phyloP scores from a whole-genome alignment of 1,140 invertebrate genomes.

The Scaptodrosophila lebanonensis region DNA sequence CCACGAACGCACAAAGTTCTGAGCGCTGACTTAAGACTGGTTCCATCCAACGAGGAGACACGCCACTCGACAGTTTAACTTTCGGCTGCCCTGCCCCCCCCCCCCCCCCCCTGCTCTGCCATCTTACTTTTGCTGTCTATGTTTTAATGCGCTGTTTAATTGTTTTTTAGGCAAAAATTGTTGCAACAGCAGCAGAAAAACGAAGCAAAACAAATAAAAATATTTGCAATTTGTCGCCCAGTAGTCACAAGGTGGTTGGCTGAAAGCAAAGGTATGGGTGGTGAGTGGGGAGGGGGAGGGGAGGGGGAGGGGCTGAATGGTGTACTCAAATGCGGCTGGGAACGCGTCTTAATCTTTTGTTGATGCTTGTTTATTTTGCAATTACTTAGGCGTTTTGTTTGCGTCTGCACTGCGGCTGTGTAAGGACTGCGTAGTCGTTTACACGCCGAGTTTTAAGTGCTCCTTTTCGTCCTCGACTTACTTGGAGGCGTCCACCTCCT shows the following conservation, averaged over 20 bases:
- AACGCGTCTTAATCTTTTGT: slow-evolving; percentile 73
- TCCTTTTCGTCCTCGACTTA: slow-evolving; percentile 39
- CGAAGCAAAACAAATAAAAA: slow-evolving; percentile 43
- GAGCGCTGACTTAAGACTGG: slow-evolving; percentile 31
- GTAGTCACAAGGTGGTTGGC: no score
- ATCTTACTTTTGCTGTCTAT: slow-evolving; percentile 1
- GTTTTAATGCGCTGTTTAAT: slow-evolving; percentile 17
- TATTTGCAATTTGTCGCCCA: slow-evolving; percentile 53
- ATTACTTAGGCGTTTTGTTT: slow-evolving; percentile 76
- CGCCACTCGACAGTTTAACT: no score
- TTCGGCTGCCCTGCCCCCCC: not conserved
- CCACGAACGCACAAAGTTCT: slow-evolving; percentile 53
- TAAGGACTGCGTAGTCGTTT: slow-evolving; percentile 9
- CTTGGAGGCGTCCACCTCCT: slow-evolving; percentile 8
- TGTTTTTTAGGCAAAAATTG: slow-evolving; percentile 22
- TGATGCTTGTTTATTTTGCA: slow-evolving; percentile 76
- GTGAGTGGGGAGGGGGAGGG: not conserved
- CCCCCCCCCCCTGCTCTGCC: not conserved
- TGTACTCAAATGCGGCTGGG: slow-evolving; percentile 14
- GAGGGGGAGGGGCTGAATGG: not conserved
- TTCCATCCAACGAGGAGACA: slow-evolving; percentile 2
- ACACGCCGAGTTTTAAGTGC: slow-evolving; percentile 47
- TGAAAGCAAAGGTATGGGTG: no score
- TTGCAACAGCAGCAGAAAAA: not conserved
- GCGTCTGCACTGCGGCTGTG: slow-evolving; percentile 69